These are phyloP conservation scores for Rissa tridactyla DNA, from an alignment of 2,113 vertebrate genomes.

Conservation along the genomic window DNA sequence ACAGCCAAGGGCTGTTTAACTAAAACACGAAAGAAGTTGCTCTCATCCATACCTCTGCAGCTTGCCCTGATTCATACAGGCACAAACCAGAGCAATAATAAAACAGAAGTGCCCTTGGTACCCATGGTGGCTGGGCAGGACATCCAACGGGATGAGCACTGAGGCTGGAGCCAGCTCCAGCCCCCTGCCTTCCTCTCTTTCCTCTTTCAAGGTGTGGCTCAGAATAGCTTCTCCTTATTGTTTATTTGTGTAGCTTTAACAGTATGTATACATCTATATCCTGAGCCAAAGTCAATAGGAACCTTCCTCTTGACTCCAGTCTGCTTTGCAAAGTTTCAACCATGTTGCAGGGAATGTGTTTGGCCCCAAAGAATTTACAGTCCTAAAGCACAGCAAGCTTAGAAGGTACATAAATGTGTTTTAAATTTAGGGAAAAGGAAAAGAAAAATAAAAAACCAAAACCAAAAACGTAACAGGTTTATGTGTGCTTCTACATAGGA, in stretches of 20 bases:
- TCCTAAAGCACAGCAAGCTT: neutral
- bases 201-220: neutral
- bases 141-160: neutral
- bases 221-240: neutral
- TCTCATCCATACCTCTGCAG: neutral
- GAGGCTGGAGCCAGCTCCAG: neutral
- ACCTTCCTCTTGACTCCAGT: neutral
- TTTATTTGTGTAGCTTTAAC: neutral
- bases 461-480: fast-evolving
- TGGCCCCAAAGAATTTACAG: neutral
- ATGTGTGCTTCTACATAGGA: neutral
- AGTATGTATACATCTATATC: neutral
- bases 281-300: neutral
- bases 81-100: neutral
- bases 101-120: neutral
- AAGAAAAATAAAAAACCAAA: fast-evolving
- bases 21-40: neutral
- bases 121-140: neutral
- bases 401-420: neutral
- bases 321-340: neutral
- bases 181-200: neutral
- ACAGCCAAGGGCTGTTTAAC: neutral
- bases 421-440: neutral
- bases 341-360: neutral
- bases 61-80: neutral